Percentiles rank a stretch among this genome's conserved stretches.
Conservation (phyloP, 2,113 vertebrate genomes). For the Microtus montanus region DNA sequence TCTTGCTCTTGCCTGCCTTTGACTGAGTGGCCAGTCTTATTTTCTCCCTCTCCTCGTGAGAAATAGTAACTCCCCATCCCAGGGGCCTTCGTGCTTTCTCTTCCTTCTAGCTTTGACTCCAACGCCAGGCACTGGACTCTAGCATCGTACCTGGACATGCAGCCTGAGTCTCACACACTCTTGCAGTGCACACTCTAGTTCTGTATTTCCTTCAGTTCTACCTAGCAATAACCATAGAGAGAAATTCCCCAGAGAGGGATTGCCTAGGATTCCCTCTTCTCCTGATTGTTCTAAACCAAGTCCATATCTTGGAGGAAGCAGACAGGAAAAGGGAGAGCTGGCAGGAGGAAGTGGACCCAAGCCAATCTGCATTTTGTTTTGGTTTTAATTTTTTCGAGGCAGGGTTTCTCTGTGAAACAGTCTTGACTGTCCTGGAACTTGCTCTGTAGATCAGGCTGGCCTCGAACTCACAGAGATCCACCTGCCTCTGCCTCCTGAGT, state of each 20-base stretch:
- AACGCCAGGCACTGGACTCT: background rate
- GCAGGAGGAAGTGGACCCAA: background rate
- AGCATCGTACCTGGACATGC: background rate
- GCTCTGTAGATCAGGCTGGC: too few species aligned
- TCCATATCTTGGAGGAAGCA: background rate
- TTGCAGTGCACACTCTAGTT: too few species aligned
- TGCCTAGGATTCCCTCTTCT: background rate
- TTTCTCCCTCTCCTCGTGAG: constrained; percentile 32
- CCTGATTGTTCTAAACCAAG: constrained; percentile 4
- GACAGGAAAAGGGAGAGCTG: too few species aligned
- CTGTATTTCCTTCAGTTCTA: background rate
- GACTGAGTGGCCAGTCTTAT: background rate
- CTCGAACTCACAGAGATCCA: too few species aligned
- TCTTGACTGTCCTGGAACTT: too few species aligned
- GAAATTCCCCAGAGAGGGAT: background rate
- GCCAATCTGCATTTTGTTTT: background rate
- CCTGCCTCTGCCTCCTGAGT: too few species aligned
- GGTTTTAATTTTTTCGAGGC: too few species aligned
- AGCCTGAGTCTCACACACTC: background rate
- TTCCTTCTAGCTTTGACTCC: background rate
- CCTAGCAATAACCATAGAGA: background rate
- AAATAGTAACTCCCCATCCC: constrained; percentile 39
- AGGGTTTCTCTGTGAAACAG: too few species aligned
- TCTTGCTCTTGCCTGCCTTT: constrained; percentile 40
- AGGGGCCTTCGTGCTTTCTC: constrained; percentile 20